A percentile compares a stretch with the other conserved stretches of the same genome.
Evolutionary conservation across 2,888 invertebrate species (phyloP).

Genomic region (Quadroppia sp.): DNA sequence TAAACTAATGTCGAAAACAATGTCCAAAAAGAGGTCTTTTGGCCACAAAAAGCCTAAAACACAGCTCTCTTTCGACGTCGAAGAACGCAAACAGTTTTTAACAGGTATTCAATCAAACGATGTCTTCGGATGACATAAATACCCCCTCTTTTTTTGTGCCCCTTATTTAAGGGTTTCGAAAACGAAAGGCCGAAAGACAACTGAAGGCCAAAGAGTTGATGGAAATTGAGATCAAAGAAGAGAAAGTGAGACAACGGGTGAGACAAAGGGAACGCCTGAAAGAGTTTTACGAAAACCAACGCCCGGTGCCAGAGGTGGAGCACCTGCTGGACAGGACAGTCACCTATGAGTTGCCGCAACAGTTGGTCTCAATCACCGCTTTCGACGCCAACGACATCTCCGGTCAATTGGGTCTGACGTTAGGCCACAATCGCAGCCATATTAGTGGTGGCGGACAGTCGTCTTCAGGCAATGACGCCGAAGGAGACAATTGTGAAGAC

Average conservation of each 20-base stretch:
- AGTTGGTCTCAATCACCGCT: background rate
- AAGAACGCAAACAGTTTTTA: too few species aligned
- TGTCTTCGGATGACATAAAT: too few species aligned
- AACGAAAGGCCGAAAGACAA: background rate
- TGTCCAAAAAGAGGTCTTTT: too few species aligned
- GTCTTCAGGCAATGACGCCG: too few species aligned
- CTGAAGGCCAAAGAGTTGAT: background rate
- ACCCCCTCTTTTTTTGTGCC: too few species aligned
- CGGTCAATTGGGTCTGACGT: background rate
- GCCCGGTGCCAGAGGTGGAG: background rate
- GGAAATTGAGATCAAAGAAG: background rate
- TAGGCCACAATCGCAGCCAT: background rate
- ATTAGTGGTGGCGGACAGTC: too few species aligned
- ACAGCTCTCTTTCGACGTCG: too few species aligned
- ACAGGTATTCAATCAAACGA: too few species aligned
- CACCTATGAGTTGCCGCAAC: background rate
- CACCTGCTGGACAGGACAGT: background rate
- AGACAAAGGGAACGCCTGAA: background rate
- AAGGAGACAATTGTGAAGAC: too few species aligned
- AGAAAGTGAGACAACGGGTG: background rate
- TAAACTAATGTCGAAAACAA: too few species aligned
- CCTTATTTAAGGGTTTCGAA: slow-evolving; percentile 1
- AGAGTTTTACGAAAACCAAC: background rate
- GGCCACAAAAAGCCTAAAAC: too few species aligned
- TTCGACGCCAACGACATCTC: background rate